A percentile compares a stretch with the other conserved stretches of the same genome.
phyloP scores from a whole-genome alignment of 2,888 invertebrate genomes.

The Fissipunctia ypsillon region DNA sequence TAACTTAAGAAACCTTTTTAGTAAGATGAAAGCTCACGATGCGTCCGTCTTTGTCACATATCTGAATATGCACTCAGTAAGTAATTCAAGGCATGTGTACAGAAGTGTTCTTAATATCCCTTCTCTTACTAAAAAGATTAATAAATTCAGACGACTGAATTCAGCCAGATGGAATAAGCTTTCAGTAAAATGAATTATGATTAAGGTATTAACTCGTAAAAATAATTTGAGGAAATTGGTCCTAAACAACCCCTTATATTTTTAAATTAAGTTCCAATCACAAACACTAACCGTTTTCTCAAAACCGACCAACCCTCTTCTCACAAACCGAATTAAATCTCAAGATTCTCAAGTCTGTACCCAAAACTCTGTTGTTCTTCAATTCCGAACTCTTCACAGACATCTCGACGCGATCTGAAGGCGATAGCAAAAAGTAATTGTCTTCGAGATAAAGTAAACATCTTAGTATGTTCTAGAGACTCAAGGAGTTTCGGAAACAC shows the following conservation, averaged over 20 bases:
- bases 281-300: not conserved
- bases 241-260: rapidly evolving
- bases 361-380: slow-evolving; percentile 36
- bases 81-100: too few species aligned
- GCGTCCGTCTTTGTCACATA: too few species aligned
- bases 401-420: slow-evolving; percentile 28
- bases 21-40: too few species aligned
- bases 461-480: slow-evolving; percentile 11
- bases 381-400: slow-evolving; percentile 33
- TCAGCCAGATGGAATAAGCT: too few species aligned
- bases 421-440: slow-evolving; percentile 53
- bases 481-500: slow-evolving; percentile 37
- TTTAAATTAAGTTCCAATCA: not conserved
- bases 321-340: slow-evolving; percentile 26
- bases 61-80: too few species aligned
- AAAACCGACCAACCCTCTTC: not conserved
- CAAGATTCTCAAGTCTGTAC: slow-evolving; percentile 11
- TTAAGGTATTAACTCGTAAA: too few species aligned
- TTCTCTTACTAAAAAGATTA: too few species aligned
- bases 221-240: not conserved
- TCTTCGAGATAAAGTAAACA: slow-evolving; percentile 52
- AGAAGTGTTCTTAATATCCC: too few species aligned
- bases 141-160: too few species aligned
- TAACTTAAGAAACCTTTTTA: too few species aligned
- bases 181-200: too few species aligned